Base-by-base conservation (phyloP, 2,888 invertebrate genomes). In the Furcula furcula region DNA sequence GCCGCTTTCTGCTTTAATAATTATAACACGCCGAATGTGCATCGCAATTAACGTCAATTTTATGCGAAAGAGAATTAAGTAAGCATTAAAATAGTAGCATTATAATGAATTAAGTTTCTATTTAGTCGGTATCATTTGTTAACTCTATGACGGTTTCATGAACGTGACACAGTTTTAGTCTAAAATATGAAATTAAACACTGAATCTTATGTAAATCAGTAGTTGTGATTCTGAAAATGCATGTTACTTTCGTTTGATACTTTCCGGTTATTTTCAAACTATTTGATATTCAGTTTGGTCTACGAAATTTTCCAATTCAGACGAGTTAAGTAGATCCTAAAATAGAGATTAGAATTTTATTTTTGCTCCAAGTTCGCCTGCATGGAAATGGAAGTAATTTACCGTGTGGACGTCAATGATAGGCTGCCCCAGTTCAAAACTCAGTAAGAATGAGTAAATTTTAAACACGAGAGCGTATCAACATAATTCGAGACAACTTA, bases 1-100 rank as follows among this genome's bases (percentile, higher is more conserved):
- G 48, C 76, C 77, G 72, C 83, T 83, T 81, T 82, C 82, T 80
- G 79, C 70, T 66, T 75, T 75, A 69, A 68, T 59, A 59, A 65
- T 59, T 55, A 49, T 55, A 51, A 51, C 50, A 52, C 61, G 59
- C 52, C 58, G 60, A 63, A 60, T 59, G 49, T 43, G 43, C 59
- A 53, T 48, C 48, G 56, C 65, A 70, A 75, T 77, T 70, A 73
- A 69, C 67, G 65, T 60, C 66, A 63, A 65, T 73, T 74, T 75
- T 70, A 76, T 72, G 64, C 70, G 56, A 62, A 65, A 63, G 53
- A 59, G 48, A 69, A 65, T 64, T 60, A 65, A 62, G 57, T 63
- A 55, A 50, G 49, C 56, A 65, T 72, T 64, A 64, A 64, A 60
- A 66, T 48, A 42, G 46, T 45, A 45, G 25, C 36, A 39, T 49